phyloP scores from a whole-genome alignment of 2,797 vertebrate genomes.

The Pseudochromis fuscus region DNA sequence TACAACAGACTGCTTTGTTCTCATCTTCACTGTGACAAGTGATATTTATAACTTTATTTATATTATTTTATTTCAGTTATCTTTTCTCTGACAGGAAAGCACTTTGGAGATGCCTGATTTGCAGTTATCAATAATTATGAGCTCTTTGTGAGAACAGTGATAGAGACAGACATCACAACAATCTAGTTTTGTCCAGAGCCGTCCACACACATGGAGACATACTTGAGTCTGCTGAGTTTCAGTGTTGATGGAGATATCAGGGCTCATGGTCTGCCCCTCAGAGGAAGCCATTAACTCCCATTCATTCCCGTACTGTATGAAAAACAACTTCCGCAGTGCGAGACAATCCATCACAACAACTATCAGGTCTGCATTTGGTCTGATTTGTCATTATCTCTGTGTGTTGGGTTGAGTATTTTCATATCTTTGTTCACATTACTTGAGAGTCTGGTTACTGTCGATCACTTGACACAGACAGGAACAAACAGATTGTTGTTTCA shows the following conservation, averaged over 20 bases:
- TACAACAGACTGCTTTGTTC: background rate
- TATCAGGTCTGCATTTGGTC: constrained; percentile 27
- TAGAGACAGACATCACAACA: constrained; percentile 17
- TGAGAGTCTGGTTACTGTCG: constrained; percentile 32
- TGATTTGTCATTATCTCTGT: constrained; percentile 33
- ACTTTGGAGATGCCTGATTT: constrained; percentile 1
- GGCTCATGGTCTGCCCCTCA: constrained; percentile 46
- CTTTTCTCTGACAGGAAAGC: background rate
- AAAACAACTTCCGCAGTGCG: constrained; percentile 46
- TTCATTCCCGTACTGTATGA: constrained; percentile 39
- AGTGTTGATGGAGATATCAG: constrained; percentile 43
- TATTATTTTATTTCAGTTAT: too few relatives aligned
- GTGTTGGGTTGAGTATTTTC: constrained; percentile 30
- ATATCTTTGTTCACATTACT: constrained; percentile 31
- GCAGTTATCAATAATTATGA: constrained; percentile 6
- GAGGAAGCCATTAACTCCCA: constrained; percentile 39
- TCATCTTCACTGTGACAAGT: background rate
- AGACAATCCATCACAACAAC: constrained; percentile 52
- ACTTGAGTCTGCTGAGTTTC: constrained; percentile 24
- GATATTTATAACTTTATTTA: background rate
- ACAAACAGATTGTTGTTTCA: constrained; percentile 13
- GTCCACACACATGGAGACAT: constrained; percentile 31
- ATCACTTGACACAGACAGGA: constrained; percentile 29
- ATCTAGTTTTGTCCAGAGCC: constrained; percentile 5
- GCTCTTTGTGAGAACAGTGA: constrained; percentile 6